Evolutionary conservation across 2,888 invertebrate genomes (phyloP).

Genomic region (Helobdella robusta): DNA sequence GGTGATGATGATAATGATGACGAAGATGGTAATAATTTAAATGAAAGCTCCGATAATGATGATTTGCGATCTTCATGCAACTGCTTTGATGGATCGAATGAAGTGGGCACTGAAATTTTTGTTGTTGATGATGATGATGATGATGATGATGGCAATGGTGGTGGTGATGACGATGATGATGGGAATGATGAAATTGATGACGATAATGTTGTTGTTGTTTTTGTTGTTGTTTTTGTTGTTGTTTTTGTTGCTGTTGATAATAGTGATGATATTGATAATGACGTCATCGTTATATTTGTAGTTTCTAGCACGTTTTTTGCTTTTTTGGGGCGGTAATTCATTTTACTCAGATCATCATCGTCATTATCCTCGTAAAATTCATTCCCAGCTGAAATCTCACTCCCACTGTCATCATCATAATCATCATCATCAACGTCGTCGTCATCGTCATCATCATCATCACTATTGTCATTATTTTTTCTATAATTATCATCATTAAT

Average conservation of each 20-base stretch:
- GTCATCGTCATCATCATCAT: neutral
- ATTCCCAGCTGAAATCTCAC: neutral
- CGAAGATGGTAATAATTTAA: neutral
- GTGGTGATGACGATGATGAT: neutral
- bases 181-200: neutral
- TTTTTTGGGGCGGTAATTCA: neutral
- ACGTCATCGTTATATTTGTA: neutral
- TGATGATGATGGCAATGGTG: neutral
- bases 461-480: neutral
- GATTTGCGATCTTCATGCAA: no score
- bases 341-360: neutral
- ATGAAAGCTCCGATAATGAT: no score
- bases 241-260: neutral
- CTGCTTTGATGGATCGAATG: no score
- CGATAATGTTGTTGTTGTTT: neutral
- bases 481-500: neutral
- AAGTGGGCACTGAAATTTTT: no score
- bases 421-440: neutral
- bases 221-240: neutral
- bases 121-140: no score
- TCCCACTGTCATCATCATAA: neutral
- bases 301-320: neutral
- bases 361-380: neutral
- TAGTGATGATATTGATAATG: neutral
- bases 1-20: neutral